phyloP scores from a whole-genome alignment of 2,113 vertebrate species.

The Heterochromis multidens region DNA sequence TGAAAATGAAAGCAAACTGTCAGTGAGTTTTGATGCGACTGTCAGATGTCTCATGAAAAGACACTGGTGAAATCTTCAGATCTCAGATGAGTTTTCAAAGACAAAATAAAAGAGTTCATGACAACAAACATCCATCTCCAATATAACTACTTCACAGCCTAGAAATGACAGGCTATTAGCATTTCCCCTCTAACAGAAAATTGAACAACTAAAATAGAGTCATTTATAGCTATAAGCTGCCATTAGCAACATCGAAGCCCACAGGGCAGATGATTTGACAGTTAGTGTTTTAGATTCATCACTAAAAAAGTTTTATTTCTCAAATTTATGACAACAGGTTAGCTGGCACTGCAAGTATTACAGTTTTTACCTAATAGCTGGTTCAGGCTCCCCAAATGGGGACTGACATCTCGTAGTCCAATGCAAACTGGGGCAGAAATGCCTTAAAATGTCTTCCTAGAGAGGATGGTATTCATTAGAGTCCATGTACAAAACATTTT shows the following conservation, averaged over 20 bases:
- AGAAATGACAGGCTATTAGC: neutral
- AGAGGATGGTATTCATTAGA: neutral
- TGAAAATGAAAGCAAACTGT: neutral
- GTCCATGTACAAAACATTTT: neutral
- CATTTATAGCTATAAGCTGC: neutral
- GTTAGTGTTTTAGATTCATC: neutral
- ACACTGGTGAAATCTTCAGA: neutral
- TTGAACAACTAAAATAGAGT: neutral
- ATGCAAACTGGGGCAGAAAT: neutral
- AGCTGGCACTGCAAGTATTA: neutral
- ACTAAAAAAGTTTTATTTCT: neutral
- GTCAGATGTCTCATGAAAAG: neutral
- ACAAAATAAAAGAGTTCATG: neutral
- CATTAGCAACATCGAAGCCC: neutral
- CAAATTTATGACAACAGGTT: neutral
- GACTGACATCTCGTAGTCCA: neutral
- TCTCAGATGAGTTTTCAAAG: neutral
- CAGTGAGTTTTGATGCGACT: neutral
- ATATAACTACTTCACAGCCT: neutral
- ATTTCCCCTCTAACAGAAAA: neutral
- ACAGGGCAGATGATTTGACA: neutral
- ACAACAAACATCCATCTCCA: neutral
- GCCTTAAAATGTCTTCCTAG: neutral
- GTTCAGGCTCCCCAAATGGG: neutral
- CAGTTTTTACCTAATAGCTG: neutral